Percentiles rank a stretch among this genome's conserved stretches.
These are phyloP conservation scores for Apamea monoglypha DNA, from an alignment of 2,888 invertebrate genomes.

Conservation along the genomic window DNA sequence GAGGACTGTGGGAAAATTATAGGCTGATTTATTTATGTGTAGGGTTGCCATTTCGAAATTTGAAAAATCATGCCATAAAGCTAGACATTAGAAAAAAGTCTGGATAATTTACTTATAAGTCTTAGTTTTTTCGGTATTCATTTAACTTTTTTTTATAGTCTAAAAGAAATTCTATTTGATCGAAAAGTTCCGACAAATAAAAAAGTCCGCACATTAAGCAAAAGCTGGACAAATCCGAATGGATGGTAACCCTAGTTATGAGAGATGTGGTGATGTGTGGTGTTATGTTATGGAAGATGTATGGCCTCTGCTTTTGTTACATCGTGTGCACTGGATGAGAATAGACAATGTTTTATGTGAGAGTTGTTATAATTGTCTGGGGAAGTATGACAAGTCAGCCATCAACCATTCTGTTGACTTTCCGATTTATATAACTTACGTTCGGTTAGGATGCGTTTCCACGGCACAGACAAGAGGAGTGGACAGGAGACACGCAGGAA, in stretches of 20 bases:
- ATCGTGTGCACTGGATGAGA: slow-evolving; percentile 4
- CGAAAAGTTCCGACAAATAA: not conserved
- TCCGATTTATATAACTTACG: not conserved
- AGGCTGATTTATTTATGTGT: not conserved
- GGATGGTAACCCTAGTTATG: too few species aligned
- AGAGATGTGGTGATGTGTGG: too few species aligned
- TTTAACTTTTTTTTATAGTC: not conserved
- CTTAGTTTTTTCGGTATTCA: not conserved
- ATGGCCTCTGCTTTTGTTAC: slow-evolving; percentile 22
- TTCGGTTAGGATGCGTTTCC: not conserved
- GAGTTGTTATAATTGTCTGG: slow-evolving; percentile 6
- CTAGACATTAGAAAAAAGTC: not conserved
- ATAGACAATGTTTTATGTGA: slow-evolving; percentile 22
- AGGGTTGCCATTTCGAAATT: too few species aligned
- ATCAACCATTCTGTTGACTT: not conserved
- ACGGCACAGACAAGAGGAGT: not conserved
- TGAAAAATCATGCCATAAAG: too few species aligned
- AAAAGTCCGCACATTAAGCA: not conserved
- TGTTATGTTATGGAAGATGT: slow-evolving; percentile 3
- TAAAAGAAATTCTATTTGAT: not conserved
- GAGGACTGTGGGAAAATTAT: not conserved
- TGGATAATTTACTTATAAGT: not conserved
- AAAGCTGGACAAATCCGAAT: not conserved
- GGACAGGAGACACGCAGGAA: not conserved
- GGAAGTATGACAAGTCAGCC: not conserved